These are phyloP conservation scores for Zaprionus capensis DNA, from an alignment of 1,140 invertebrate genomes.

Conservation along the genomic window DNA sequence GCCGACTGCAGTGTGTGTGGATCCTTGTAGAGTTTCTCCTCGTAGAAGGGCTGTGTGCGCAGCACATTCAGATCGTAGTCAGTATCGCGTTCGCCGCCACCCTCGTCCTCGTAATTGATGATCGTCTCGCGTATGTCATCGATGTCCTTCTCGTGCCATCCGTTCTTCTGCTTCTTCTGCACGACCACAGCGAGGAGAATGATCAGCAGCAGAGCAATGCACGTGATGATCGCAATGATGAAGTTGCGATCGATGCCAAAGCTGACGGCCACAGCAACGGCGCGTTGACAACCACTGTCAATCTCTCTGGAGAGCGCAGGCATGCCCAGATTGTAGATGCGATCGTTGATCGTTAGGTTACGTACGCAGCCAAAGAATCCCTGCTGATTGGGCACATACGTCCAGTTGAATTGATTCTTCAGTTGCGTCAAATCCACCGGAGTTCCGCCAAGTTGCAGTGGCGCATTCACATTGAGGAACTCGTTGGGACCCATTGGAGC, in stretches of 20 bases:
- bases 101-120: conserved; percentile 98
- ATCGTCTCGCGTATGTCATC: conserved; percentile 99
- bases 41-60: conserved; percentile 85
- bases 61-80: conserved; percentile 97
- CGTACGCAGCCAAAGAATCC: conserved; percentile 94
- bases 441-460: conserved; percentile 94
- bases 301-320: conserved; percentile 89
- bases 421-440: conserved; percentile 87
- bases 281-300: conserved; percentile 88
- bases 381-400: conserved; percentile 87
- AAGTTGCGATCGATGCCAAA: conserved; percentile 94
- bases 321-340: conserved; percentile 91
- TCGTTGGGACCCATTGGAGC: conserved; percentile 89
- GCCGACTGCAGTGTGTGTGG: conserved; percentile 61
- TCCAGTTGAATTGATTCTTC: conserved; percentile 87
- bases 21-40: conserved; percentile 83
- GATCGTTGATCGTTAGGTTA: conserved; percentile 92
- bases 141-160: conserved; percentile 94
- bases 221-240: conserved; percentile 92
- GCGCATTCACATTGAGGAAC: conserved; percentile 94
- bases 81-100: conserved; percentile 97
- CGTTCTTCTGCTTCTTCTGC: conserved; percentile 92
- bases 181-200: conserved; percentile 94
- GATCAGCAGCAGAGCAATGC: conserved; percentile 91
- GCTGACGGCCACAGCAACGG: conserved; percentile 89